A percentile compares a stretch with the other conserved stretches of the same genome.
These are phyloP conservation scores for Hexactinellida sp. DNA, from an alignment of 37 sponge, comb jelly and placozoan species.

Conservation along the genomic window DNA sequence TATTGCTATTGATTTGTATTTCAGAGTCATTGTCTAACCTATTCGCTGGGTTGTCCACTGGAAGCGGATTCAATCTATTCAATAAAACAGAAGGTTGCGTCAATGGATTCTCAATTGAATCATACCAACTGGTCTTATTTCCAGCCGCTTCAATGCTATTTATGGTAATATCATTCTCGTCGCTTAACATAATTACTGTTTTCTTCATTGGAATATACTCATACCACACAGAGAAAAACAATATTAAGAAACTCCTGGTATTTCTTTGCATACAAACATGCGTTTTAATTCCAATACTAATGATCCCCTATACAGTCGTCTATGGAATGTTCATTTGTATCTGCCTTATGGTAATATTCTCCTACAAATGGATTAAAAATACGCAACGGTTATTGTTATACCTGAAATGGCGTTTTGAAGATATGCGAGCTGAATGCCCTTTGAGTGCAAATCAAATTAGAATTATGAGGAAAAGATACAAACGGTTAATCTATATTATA, in stretches of 20 bases:
- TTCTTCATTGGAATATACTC: not conserved
- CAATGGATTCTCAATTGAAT: not conserved
- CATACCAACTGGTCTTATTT: not conserved
- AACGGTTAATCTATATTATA: not conserved
- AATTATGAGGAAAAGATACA: not conserved
- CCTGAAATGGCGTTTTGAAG: not conserved
- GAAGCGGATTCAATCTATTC: not conserved
- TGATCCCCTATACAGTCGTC: not conserved
- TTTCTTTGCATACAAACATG: not conserved
- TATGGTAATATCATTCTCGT: not conserved
- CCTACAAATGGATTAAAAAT: not conserved
- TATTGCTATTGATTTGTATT: not conserved
- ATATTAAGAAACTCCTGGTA: not conserved
- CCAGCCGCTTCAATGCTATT: not conserved
- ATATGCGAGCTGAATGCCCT: not conserved
- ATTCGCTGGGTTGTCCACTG: not conserved
- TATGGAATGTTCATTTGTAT: not conserved
- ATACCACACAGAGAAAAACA: not conserved
- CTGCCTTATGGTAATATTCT: not conserved
- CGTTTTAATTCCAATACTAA: not conserved
- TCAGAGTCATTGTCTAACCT: not conserved
- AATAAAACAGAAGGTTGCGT: too few relatives aligned
- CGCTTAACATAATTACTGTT: not conserved
- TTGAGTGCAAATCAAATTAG: not conserved
- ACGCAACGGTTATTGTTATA: not conserved